These are phyloP conservation scores for Trachelus troglodyta DNA, from an alignment of 2,888 invertebrate genomes.

Conservation along the genomic window DNA sequence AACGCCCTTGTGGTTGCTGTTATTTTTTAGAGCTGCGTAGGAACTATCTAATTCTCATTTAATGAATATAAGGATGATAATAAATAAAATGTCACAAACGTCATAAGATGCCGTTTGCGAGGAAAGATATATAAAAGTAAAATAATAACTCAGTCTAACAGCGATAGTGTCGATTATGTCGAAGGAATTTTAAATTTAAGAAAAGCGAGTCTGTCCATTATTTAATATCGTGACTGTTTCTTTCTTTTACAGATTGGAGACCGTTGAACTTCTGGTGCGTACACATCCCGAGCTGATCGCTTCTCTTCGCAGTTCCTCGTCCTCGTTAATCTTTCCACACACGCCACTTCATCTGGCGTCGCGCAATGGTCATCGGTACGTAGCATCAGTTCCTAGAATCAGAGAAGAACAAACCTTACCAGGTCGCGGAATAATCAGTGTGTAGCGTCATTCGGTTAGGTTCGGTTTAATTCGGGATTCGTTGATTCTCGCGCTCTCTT, in stretches of 20 bases:
- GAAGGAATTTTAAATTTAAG: neutral
- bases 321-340: constrained; percentile 73
- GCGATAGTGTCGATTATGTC: no score
- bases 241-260: constrained; percentile 75
- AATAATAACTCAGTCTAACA: neutral
- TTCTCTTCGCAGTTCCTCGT: constrained; percentile 72
- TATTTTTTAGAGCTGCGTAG: no score
- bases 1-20: no score
- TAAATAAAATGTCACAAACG: no score
- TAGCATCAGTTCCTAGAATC: neutral
- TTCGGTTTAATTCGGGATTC: neutral
- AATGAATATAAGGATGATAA: no score
- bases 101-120: no score
- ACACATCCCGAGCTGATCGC: constrained; percentile 87
- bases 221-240: neutral
- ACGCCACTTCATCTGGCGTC: constrained; percentile 94
- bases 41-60: no score
- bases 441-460: neutral
- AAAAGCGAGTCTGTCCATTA: neutral
- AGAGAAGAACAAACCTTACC: neutral
- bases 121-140: neutral
- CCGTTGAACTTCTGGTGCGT: constrained; percentile 86
- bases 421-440: neutral
- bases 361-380: constrained; percentile 86
- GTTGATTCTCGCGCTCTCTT: constrained; percentile 27